Evolutionary conservation across 2,113 vertebrate genomes (phyloP), one percentile per base, ranked within the genome.

Genomic region (Pedionomus torquatus): DNA sequence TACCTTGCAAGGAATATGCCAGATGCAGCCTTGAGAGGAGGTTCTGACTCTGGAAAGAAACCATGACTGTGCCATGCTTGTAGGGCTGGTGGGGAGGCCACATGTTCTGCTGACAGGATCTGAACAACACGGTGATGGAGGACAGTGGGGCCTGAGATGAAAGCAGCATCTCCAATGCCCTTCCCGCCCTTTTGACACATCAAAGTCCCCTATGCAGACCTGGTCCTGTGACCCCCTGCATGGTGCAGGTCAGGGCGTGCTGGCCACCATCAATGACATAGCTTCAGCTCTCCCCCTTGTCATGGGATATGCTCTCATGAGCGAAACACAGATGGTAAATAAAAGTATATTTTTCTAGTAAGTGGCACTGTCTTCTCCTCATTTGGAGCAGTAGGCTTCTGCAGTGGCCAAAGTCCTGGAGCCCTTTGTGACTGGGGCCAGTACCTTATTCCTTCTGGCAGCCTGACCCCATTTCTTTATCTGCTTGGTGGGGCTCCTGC

Each of bases 271-370:
- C 48, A 31, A 3, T 0, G 13, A 52, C 10, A 3, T 37, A 71
- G 24, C 31, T 63, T 63, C 0, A 4, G 39, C 35, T 74, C 24
- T 3, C 15, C 12, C 9, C 19, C 19, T n/a, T 61, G 14, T 54
- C 30, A 11, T 0, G 10, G 54, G 24, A 8, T 68, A 28, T 58
- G 89, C 14, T 69, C 17, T 78, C 28, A 41, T 43, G 28, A 76
- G 69, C 23, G 78, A 72, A 92, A 61, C 60, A 71, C 12, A 70
- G 41, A 43, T 51, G 26, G 44, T 78, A 72, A 97, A 95, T 97
- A 94, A 96, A 95, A 17, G 35, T 69, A 43, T 95, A 92, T 96
- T 97, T 96, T 96, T 97, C 49, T 96, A 96, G 57, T 75, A 81
- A 91, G 46, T 58, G 44, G 9, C 37, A 25, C 61, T 89, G 31